Evolutionary conservation across 2,888 invertebrate species (phyloP), one percentile per base, ranked within the genome.

Genomic region (Latrodectus hesperus): DNA sequence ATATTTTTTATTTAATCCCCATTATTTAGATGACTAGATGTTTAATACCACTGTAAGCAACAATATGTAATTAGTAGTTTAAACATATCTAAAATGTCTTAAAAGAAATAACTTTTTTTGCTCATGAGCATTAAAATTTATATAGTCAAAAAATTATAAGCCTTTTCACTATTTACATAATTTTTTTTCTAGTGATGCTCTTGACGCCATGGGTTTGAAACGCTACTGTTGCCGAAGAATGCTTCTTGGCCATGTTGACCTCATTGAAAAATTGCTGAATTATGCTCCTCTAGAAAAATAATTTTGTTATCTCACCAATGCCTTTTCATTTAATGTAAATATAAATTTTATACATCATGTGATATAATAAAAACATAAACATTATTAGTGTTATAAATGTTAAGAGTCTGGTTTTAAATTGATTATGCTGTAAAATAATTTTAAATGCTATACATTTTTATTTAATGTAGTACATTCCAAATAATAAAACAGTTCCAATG

Each of bases 221-320:
- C 93, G 98, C 85, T 99, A 99, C 92, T 99, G 99, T 92, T 99
- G 99, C 92, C 94, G 99, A 79, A 94, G 99, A 90, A 99, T 99
- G 99, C 94, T 99, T 26, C 94, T 99, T 1, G 97, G 99, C 9
- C 99, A 99, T 92, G 99, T 99, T 0, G 99, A 99, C 93, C 94
- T 99, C n/a, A 99, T 99, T 92, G 99, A 99, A 92, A 99, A 99
- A 93, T 94, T 99, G n/a, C 94, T 99, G 67, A 99, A 99, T 94
- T 99, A 99, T 92, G 98, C 99, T 52, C 99, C 99, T 0, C 93
- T 99, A 81, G 99, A 99, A 92, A 99, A 99, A 93, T 98, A 91
- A 26, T 14, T 60, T 10, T 38, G 14, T 16, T 72, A 38, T 6
- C 6, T 38, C 38, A 38, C 38, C 38, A 38, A 38, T 38, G 4